These are phyloP conservation scores for Octodon degus DNA, from an alignment of 2,113 vertebrate genomes.

Conservation along the genomic window DNA sequence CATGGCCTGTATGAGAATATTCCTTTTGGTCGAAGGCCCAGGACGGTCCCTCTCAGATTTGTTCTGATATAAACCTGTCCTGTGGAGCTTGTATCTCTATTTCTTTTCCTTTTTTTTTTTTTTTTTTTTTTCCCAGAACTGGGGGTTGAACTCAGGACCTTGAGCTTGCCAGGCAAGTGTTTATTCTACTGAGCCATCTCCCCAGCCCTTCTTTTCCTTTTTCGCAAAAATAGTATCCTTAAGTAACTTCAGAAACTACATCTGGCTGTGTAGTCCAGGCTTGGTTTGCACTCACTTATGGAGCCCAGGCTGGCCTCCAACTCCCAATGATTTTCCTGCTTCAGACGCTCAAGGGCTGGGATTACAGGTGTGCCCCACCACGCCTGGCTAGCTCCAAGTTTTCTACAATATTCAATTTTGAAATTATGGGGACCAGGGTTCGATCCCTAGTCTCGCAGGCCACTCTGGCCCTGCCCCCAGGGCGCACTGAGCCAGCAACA, in stretches of 20 bases:
- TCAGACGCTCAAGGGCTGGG: neutral
- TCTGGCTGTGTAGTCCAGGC: neutral
- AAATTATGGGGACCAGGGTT: neutral
- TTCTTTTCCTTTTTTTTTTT: neutral
- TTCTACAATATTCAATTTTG: neutral
- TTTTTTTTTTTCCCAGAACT: too few relatives aligned
- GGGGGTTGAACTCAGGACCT: too few relatives aligned
- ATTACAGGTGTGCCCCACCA: neutral
- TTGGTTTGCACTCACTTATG: neutral
- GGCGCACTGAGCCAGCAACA: too few relatives aligned
- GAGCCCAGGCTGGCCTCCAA: neutral
- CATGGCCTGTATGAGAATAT: neutral
- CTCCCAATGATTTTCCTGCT: neutral
- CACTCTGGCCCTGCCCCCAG: too few relatives aligned
- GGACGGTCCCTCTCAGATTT: neutral
- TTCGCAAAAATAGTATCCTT: neutral
- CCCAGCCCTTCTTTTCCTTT: neutral
- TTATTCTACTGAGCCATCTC: too few relatives aligned
- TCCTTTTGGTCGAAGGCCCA: neutral
- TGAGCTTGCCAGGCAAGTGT: too few relatives aligned
- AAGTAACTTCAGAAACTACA: neutral
- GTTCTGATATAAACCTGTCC: neutral
- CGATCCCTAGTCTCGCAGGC: too few relatives aligned
- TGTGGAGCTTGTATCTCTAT: neutral
- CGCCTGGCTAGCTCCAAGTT: neutral